Base-by-base conservation (phyloP, 2,888 invertebrate genomes). In the Phyllotreta cruciferae region DNA sequence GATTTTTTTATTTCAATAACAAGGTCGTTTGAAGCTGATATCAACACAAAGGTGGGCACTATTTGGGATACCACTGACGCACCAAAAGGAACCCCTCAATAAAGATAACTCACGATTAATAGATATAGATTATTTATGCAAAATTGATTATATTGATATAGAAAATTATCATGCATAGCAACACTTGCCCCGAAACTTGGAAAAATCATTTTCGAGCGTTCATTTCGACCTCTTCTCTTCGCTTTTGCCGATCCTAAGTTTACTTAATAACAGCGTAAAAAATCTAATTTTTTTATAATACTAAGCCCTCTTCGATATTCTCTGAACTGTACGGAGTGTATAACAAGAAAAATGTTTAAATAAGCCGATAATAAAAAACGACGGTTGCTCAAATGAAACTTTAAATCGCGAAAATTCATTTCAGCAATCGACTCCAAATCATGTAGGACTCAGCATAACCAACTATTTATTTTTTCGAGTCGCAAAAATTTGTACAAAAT, bases 321-420 rank as follows among this genome's bases (percentile, higher is more conserved):
- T 70, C 72, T 75, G 75, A 78, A 77, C 78, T 77, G 76, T 77
- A 75, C 72, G 71, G 68, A 73, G 72, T 74, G 74, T 72, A 75
- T 73, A 74, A 76, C 76, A 50, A 63, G 47, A 50, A 60, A 55
- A 24, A 24, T 24, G 49, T 47, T 44, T 45, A 10, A 13, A 11
- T 75, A 54, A 47, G 4, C 47, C 36, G 8, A 24, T 24, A 24
- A 24, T 24, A 8, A 45, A 47, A 57, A 8, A 14, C 37, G 14
- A 14, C 10, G 8, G 42, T 39, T 36, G 56, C 47, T 35, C 34
- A 52, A 35, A 58, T 6, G 10, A 58, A 34, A 50, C 24, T 52
- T 50, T 52, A 37, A 14, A 37, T 44, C 39, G 36, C 14, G 14
- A 39, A 39, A 36, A 35, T 13, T 52, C 36, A n/a, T 60, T 34